Evolutionary conservation across 1,140 invertebrate genomes (phyloP).

Genomic region (Zophobas atratus): DNA sequence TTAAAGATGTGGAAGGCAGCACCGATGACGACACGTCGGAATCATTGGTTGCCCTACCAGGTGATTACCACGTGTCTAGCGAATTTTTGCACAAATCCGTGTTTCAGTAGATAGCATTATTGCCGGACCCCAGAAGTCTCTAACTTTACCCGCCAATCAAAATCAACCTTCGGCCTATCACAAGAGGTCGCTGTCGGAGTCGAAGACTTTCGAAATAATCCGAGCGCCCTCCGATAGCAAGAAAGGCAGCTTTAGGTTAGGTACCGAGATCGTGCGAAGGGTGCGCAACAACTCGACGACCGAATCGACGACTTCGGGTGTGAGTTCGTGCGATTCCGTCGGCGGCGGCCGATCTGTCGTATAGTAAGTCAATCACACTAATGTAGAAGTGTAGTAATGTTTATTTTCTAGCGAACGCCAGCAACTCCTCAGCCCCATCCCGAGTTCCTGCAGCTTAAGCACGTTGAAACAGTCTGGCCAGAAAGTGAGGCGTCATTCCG

Average conservation of each 20-base stretch:
- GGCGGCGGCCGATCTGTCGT: constrained; percentile 70
- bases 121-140: constrained; percentile 67
- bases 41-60: constrained; percentile 19
- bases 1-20: constrained; percentile 35
- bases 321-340: constrained; percentile 84
- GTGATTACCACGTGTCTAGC: background rate
- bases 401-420: constrained; percentile 48
- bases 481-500: constrained; percentile 65
- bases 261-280: constrained; percentile 64
- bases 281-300: constrained; percentile 73
- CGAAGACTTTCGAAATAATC: constrained; percentile 72
- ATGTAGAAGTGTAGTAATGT: constrained; percentile 13
- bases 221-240: constrained; percentile 55
- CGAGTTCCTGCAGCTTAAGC: constrained; percentile 80
- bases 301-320: constrained; percentile 84
- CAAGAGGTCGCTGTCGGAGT: constrained; percentile 75
- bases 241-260: constrained; percentile 47
- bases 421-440: constrained; percentile 82
- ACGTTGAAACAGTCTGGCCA: constrained; percentile 63
- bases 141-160: constrained; percentile 71
- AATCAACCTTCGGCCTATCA: constrained; percentile 69
- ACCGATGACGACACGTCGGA: constrained; percentile 34
- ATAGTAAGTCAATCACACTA: constrained; percentile 67
- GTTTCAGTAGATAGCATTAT: constrained; percentile 3
- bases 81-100: background rate